Conservation (phyloP, 2,797 vertebrate species). For the Octomys mimax region DNA sequence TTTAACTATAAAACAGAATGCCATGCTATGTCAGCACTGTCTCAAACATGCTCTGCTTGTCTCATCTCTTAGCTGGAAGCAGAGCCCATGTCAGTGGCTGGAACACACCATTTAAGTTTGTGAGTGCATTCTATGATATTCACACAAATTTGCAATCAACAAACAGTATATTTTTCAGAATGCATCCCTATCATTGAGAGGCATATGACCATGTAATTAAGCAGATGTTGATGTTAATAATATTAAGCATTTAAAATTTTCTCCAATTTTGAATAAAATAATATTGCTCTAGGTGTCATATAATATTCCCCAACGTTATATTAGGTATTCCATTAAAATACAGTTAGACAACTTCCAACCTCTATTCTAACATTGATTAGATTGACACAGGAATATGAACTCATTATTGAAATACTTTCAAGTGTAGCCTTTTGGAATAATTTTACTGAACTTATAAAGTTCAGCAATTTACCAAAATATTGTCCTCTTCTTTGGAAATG, state of each 20-base stretch:
- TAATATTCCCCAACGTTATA: neutral
- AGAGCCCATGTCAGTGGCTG: neutral
- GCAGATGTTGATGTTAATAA: constrained; percentile 8
- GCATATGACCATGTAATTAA: neutral
- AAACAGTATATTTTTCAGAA: neutral
- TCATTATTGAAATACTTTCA: constrained; percentile 56
- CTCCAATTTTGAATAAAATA: constrained; percentile 11
- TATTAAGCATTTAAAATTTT: constrained; percentile 28
- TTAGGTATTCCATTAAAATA: constrained; percentile 52
- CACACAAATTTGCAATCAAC: neutral
- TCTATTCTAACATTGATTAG: neutral
- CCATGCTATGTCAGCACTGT: neutral
- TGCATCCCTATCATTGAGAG: neutral
- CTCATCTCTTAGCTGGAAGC: neutral
- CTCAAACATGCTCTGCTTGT: neutral
- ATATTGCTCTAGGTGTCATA: neutral
- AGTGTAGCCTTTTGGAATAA: constrained; percentile 58
- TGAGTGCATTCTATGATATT: neutral
- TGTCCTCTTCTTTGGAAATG: constrained; percentile 43
- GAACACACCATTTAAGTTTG: neutral
- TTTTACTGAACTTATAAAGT: constrained; percentile 60
- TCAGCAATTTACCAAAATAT: constrained; percentile 43
- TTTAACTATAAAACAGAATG: neutral
- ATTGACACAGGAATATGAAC: neutral
- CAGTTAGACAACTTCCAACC: constrained; percentile 41